Base-by-base conservation (phyloP, 2,113 vertebrate species). In the Microcebus griseorufus region DNA sequence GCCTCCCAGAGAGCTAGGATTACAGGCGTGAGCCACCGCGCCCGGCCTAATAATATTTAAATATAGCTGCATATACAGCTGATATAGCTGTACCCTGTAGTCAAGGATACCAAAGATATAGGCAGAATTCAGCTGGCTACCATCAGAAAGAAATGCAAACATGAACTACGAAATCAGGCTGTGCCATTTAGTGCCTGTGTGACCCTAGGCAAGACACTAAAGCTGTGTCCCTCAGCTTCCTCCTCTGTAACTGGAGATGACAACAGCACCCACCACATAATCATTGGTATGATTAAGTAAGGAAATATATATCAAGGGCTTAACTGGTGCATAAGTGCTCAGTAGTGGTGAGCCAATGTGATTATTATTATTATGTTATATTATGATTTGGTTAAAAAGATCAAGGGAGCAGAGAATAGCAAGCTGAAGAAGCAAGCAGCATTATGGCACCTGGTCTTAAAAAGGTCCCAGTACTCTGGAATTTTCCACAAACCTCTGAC, bases 381-480 rank as follows among this genome's bases (percentile, higher is more conserved):
- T 83, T 88, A 76, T 42, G 37, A 82, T 60, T 39, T 96, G 45
- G 53, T 60, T 96, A 45, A 69, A 80, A 89, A 48, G 70, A 76
- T 42, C 16, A 20, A 53, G 25, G 72, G 37, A 62, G 6, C 42
- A 67, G 32, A 86, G 17, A 67, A 20, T 3, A 70, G 20, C 25
- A 70, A 93, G 27, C 65, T 45, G 51, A 69, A 82, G 45, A 27
- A 37, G 64, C 78, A 78, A 48, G 51, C 29, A 37, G 81, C 53
- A 18, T 6, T 13, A 72, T 39, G 58, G 22, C 17, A 9, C 18
- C 53, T 14, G 4, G 22, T 88, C 70, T 76, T 78, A 65, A 70
- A 62, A 87, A 48, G 9, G 22, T 79, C 62, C 9, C 23, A 42
- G 22, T 11, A 81, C 14, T 17, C 48, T 89, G 84, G 42, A 22